Percentiles rank a stretch among this genome's conserved stretches.
phyloP scores from a whole-genome alignment of 2,888 invertebrate species.

The Caenorhabditis uteleia region DNA sequence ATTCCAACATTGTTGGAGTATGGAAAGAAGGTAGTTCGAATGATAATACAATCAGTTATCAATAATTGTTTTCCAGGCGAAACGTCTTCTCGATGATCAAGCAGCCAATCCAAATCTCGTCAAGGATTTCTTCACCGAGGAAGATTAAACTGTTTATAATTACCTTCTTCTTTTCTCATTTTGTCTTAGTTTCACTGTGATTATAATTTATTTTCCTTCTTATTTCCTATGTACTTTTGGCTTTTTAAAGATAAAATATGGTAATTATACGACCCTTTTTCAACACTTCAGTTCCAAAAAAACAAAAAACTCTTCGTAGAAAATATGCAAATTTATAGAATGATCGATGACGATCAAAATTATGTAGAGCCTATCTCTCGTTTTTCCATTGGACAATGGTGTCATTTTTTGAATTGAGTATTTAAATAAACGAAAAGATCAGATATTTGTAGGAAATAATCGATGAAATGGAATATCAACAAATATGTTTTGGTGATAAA shows the following conservation, averaged over 20 bases:
- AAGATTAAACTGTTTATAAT: slow-evolving; percentile 11
- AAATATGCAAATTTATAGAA: slow-evolving; percentile 3
- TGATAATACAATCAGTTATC: too few species aligned
- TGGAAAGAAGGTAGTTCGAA: slow-evolving; percentile 39
- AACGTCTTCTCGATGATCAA: slow-evolving; percentile 43
- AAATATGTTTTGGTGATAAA: neutral
- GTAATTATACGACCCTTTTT: slow-evolving; percentile 6
- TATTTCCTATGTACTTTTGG: neutral
- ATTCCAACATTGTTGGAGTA: slow-evolving; percentile 53
- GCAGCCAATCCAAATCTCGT: slow-evolving; percentile 36
- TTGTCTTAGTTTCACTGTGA: slow-evolving; percentile 6
- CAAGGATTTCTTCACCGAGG: slow-evolving; percentile 41
- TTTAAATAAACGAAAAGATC: too few species aligned
- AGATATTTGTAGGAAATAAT: neutral
- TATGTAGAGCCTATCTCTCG: neutral
- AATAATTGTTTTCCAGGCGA: slow-evolving; percentile 17
- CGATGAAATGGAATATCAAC: neutral
- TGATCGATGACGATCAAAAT: slow-evolving; percentile 5
- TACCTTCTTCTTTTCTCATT: neutral
- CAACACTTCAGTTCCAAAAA: neutral
- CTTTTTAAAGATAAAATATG: slow-evolving; percentile 5
- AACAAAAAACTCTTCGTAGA: neutral
- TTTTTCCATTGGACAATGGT: neutral
- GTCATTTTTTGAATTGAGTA: too few species aligned
- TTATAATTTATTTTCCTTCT: slow-evolving; percentile 1